These are phyloP conservation scores for Thermophis baileyi DNA, from an alignment of 2,113 vertebrate species.

Conservation along the genomic window DNA sequence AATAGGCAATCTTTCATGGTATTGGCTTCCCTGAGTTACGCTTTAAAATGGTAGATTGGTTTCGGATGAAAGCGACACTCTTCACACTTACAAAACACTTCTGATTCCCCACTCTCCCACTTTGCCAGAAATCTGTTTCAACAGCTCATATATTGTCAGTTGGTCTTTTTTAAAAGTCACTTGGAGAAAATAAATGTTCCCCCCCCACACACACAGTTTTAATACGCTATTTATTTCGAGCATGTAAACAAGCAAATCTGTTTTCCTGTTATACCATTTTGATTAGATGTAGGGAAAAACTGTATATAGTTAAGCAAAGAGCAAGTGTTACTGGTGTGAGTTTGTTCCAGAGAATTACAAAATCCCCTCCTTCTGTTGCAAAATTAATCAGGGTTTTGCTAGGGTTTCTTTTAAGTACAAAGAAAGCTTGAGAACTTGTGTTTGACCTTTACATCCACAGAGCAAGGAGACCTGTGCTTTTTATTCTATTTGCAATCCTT, in stretches of 20 bases:
- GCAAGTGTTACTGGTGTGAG: background rate
- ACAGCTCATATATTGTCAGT: background rate
- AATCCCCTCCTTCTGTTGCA: background rate
- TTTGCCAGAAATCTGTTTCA: background rate
- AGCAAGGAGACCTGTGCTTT: background rate
- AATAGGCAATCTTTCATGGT: background rate
- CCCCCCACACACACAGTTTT: background rate
- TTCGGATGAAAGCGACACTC: background rate
- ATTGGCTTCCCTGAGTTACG: background rate
- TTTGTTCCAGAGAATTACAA: background rate
- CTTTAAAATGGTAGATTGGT: background rate
- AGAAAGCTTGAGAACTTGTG: background rate
- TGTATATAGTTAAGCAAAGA: background rate
- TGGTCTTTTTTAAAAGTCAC: background rate
- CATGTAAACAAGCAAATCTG: slow-evolving; percentile 6
- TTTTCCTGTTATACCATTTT: slow-evolving; percentile 1
- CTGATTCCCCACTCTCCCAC: background rate
- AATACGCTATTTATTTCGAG: slow-evolving; percentile 8
- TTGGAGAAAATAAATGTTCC: background rate
- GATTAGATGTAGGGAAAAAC: background rate
- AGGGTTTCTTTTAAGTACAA: background rate
- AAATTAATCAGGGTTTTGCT: background rate
- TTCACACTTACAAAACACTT: background rate
- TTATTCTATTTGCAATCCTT: background rate
- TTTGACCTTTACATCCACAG: background rate